Percentiles rank a stretch among this genome's conserved stretches.
Conservation (phyloP, 2,797 vertebrate species). For the Borostomias antarcticus region DNA sequence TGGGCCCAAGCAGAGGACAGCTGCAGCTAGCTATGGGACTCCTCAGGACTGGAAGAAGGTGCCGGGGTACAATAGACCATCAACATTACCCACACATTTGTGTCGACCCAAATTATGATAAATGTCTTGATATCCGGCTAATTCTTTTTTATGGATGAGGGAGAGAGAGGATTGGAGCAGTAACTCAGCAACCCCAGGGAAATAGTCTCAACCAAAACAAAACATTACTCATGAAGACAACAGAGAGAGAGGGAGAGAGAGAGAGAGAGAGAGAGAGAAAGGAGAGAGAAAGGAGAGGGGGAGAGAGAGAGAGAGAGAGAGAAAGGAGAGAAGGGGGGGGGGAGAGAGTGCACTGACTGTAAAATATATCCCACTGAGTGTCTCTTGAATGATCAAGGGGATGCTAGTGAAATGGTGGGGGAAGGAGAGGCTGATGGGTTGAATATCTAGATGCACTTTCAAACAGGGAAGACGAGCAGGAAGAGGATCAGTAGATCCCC, state of each 20-base stretch:
- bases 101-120: conserved; percentile 39
- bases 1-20: not conserved
- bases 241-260: not conserved
- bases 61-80: conserved; percentile 37
- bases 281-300: no score
- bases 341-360: conserved; percentile 26
- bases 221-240: not conserved
- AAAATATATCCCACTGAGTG: conserved; percentile 29
- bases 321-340: conserved; percentile 21
- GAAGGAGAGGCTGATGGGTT: no score
- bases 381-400: conserved; percentile 22
- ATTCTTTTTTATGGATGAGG: conserved; percentile 10
- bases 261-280: not conserved
- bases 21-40: not conserved
- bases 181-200: not conserved
- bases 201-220: not conserved
- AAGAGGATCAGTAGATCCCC: not conserved
- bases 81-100: conserved; percentile 44
- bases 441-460: not conserved
- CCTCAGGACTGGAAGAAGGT: conserved; percentile 24
- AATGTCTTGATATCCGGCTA: conserved; percentile 25
- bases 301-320: no score
- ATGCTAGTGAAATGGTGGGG: not conserved
- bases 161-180: not conserved
- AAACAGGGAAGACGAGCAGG: not conserved